These are phyloP conservation scores for Gerris lacustris DNA, from an alignment of 2,888 invertebrate genomes.

Conservation along the genomic window DNA sequence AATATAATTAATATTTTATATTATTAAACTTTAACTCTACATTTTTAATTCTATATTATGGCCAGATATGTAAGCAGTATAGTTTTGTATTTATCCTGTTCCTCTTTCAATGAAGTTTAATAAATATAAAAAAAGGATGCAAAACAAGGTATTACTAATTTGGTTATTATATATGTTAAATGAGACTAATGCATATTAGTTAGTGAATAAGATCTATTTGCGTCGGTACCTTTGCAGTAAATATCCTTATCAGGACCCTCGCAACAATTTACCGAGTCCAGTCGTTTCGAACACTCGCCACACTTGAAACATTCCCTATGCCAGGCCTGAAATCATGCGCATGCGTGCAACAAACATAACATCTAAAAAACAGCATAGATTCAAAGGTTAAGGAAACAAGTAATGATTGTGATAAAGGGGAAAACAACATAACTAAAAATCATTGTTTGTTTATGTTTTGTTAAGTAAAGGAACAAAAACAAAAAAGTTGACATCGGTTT, in stretches of 20 bases:
- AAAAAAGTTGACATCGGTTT: too few species aligned
- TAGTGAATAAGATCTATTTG: neutral
- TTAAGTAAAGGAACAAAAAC: too few species aligned
- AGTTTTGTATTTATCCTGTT: too few species aligned
- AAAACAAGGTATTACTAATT: too few species aligned
- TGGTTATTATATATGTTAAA: too few species aligned
- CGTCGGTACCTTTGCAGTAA: constrained; percentile 74
- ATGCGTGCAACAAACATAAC: constrained; percentile 22
- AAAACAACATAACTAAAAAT: constrained; percentile 1
- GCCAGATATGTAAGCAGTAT: too few species aligned
- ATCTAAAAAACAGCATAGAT: constrained; percentile 10
- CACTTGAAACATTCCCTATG: constrained; percentile 91
- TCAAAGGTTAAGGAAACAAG: neutral
- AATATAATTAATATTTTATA: too few species aligned
- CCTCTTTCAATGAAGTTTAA: too few species aligned
- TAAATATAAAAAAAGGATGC: too few species aligned
- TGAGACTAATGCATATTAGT: neutral
- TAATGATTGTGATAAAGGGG: neutral
- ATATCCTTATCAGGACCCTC: constrained; percentile 91
- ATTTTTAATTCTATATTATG: too few species aligned
- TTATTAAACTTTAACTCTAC: too few species aligned
- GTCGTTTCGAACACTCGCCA: constrained; percentile 69
- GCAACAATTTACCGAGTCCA: constrained; percentile 84
- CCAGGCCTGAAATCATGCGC: constrained; percentile 54
- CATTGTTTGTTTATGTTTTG: neutral